Conservation (phyloP, 2,888 invertebrate species). For the Choristoneura rosaceana region DNA sequence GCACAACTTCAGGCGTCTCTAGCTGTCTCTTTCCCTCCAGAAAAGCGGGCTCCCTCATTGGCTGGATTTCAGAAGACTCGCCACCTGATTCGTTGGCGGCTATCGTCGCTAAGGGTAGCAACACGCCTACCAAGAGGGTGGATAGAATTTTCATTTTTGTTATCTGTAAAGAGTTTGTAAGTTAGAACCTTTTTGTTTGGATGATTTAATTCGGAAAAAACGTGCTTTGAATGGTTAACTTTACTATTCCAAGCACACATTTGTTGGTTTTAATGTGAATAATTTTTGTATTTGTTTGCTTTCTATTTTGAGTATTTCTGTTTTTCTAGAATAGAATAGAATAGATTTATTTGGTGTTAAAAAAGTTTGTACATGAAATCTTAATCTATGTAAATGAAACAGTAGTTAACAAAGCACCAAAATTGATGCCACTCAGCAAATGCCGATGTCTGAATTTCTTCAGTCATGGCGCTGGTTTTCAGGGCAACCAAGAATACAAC, state of each 20-base stretch:
- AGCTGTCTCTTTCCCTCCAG: conserved; percentile 59
- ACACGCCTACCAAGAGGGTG: conserved; percentile 70
- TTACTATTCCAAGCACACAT: background rate
- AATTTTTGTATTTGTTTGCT: no score
- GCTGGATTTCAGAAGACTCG: conserved; percentile 50
- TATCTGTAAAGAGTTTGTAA: conserved; percentile 57
- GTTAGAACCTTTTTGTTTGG: conserved; percentile 24
- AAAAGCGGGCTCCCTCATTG: conserved; percentile 55
- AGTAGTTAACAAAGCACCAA: no score
- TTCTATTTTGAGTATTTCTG: no score
- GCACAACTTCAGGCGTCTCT: conserved; percentile 73
- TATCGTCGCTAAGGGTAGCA: conserved; percentile 53
- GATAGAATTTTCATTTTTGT: conserved; percentile 57
- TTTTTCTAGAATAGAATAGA: no score
- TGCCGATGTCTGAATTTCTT: no score
- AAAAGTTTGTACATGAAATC: no score
- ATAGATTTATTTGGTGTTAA: no score
- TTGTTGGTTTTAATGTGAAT: no score
- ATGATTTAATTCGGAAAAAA: conserved; percentile 28
- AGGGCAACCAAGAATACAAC: no score
- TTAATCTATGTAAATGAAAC: no score
- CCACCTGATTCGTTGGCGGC: conserved; percentile 61
- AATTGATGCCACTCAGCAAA: no score
- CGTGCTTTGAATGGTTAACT: conserved; percentile 31
- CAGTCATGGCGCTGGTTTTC: no score